Evolutionary conservation across 2,888 invertebrate genomes (phyloP), one percentile per base, ranked within the genome.

Genomic region (Morpho deidamia): DNA sequence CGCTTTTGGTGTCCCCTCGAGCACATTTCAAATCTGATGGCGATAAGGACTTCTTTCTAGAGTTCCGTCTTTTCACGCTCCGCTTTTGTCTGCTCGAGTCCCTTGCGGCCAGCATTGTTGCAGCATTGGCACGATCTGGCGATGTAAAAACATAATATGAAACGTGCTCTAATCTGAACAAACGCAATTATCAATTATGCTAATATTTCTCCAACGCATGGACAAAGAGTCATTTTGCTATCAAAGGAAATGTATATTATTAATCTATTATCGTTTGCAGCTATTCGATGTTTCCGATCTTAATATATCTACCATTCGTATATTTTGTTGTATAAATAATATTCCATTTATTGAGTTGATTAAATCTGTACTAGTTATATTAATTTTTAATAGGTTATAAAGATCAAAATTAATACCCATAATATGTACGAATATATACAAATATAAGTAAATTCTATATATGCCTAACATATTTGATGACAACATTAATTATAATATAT

Each of bases 41-140:
- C 7, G 90, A 90, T 55, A 90, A 71, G 11, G 90, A 90, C 64
- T 90, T 90, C 69, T 90, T 90, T 71, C 90, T 80, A 8, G 89
- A 88, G 69, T 88, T 87, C 42, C 90, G 78, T 58, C 90, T 72
- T 68, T 88, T 90, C 67, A 84, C 88, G 67, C 76, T 81, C 55
- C 90, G 72, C 67, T 87, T 88, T 69, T 83, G 87, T 60, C 90
- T 75, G 68, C 81, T 82, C 47, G 87, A 81, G 62, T 90, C 90
- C 71, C 87, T 76, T 61, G 85, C 64, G 52, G 80, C 73, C 76
- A 89, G 90, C 90, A 90, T 90, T 68, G 74, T 82, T 65, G 73
- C 68, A 69, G 69, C 83, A 83, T 85, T 81, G 69, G 80, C 72
- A 69, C 68, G 66, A 64, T 72, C 88, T 88, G 82, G 8, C 78